phyloP scores from a whole-genome alignment of 2,113 vertebrate genomes.

The Hystrix brachyura region DNA sequence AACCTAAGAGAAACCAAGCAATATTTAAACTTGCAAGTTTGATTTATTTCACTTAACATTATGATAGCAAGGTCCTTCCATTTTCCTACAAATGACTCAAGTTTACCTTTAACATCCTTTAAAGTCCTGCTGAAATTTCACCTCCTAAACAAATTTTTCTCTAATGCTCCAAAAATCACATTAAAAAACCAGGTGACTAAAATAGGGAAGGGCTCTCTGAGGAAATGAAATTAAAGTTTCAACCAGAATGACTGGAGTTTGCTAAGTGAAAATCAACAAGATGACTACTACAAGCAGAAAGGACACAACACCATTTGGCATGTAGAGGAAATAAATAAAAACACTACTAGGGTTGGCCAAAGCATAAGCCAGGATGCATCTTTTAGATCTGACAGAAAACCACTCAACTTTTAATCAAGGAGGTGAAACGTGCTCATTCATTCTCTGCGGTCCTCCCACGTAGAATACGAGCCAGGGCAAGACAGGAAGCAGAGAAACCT shows the following conservation, averaged over 20 bases:
- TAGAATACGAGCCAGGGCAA: not conserved
- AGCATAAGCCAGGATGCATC: not conserved
- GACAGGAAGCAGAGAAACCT: not conserved
- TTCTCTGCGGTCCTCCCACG: not conserved
- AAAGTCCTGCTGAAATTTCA: not conserved
- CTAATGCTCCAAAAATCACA: not conserved
- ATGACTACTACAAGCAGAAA: not conserved
- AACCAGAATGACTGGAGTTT: not conserved
- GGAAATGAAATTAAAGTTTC: slow-evolving; percentile 21
- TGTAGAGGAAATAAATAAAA: not conserved
- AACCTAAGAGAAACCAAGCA: not conserved
- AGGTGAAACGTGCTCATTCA: not conserved
- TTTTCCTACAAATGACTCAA: not conserved
- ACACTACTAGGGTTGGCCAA: not conserved
- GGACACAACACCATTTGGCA: not conserved
- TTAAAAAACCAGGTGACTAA: not conserved
- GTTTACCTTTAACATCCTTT: not conserved
- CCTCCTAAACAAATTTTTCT: not conserved
- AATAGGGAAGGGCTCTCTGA: not conserved
- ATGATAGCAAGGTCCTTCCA: not conserved
- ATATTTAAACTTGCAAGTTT: not conserved
- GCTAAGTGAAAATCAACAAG: not conserved
- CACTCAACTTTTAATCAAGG: not conserved
- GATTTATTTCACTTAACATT: not conserved
- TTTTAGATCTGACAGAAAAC: not conserved